Percentiles rank a stretch among this genome's conserved stretches.
These are phyloP conservation scores for Discoglossus pictus DNA, from an alignment of 2,797 vertebrate genomes.

Conservation along the genomic window DNA sequence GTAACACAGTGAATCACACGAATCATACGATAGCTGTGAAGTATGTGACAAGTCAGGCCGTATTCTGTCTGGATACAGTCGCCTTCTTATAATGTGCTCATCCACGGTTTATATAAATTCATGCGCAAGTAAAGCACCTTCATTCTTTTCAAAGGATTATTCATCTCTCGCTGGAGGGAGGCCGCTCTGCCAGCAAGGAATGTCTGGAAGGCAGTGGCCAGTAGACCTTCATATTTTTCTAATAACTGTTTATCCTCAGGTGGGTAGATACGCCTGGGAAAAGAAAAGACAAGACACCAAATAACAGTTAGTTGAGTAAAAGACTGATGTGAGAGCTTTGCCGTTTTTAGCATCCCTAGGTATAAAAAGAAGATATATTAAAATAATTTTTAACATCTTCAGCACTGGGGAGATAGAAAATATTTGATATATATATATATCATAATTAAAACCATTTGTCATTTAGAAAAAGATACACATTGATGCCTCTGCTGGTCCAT, in stretches of 20 bases:
- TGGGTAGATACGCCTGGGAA: conserved; percentile 89
- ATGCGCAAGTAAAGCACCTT: conserved; percentile 74
- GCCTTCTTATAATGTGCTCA: conserved; percentile 7
- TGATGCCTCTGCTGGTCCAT: no score
- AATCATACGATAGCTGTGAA: conserved; percentile 3
- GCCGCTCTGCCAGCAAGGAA: conserved; percentile 96
- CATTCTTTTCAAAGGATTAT: conserved; percentile 98
- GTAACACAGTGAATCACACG: not conserved
- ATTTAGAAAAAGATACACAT: no score
- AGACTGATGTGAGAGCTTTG: not conserved
- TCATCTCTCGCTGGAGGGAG: conserved; percentile 96
- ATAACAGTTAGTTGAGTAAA: not conserved
- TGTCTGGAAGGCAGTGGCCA: conserved; percentile 94
- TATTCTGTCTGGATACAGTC: not conserved
- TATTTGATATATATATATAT: no score
- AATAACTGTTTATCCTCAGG: conserved; percentile 96
- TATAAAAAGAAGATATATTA: no score
- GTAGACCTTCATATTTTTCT: conserved; percentile 96
- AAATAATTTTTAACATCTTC: no score
- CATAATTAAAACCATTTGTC: no score
- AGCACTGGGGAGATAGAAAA: no score
- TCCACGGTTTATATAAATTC: conserved; percentile 5
- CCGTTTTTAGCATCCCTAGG: no score
- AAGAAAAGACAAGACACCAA: not conserved
- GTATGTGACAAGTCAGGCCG: conserved; percentile 11